phyloP scores from a whole-genome alignment of 2,113 vertebrate genomes.

The Uria aalge region DNA sequence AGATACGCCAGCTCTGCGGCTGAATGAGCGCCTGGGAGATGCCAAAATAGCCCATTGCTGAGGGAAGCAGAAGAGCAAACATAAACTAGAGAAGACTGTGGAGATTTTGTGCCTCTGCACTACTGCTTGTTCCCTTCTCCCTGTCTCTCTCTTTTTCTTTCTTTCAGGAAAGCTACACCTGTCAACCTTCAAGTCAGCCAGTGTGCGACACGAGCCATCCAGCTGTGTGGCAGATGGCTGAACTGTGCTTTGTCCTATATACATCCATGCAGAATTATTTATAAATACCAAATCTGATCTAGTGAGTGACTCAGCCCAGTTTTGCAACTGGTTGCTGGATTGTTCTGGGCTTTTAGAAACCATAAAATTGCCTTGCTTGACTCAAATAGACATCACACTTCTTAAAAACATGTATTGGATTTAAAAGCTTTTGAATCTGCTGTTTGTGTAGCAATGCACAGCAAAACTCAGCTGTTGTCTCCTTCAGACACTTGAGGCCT shows the following conservation, averaged over 20 bases:
- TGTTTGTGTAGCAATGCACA: background rate
- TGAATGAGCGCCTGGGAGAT: background rate
- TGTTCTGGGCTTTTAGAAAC: background rate
- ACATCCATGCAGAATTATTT: background rate
- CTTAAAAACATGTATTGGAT: background rate
- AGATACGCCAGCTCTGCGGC: background rate
- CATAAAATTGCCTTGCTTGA: background rate
- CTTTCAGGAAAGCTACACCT: background rate
- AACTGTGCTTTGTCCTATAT: background rate
- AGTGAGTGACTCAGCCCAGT: background rate
- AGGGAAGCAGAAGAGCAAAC: background rate
- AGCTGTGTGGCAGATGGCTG: background rate
- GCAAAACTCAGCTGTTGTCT: background rate
- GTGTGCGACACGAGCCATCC: background rate
- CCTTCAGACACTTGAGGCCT: background rate
- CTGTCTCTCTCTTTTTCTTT: background rate
- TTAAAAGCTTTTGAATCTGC: background rate
- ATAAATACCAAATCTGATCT: background rate
- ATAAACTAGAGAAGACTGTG: background rate
- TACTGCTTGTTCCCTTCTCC: background rate
- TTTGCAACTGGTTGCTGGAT: background rate
- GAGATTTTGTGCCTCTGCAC: background rate
- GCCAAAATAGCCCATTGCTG: background rate
- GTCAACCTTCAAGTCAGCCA: background rate
- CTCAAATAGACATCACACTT: background rate